Conservation (phyloP, 2,797 vertebrate genomes). For the Oryzias dopingdopingensis region DNA sequence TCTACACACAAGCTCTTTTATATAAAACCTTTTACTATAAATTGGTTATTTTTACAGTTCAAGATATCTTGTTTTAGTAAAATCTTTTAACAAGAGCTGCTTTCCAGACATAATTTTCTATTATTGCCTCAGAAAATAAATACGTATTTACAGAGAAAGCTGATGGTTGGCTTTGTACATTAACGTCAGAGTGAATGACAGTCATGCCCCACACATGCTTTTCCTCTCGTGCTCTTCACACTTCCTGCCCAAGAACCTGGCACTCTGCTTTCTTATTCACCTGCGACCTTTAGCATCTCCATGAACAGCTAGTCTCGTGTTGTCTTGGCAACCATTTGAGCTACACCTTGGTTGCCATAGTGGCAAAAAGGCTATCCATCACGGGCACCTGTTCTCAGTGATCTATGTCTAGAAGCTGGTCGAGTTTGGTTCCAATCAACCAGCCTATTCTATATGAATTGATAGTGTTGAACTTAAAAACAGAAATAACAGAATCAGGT, state of each 20-base stretch:
- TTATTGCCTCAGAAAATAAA: slow-evolving; percentile 4
- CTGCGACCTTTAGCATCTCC: slow-evolving; percentile 37
- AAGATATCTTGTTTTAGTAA: not conserved
- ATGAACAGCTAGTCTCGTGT: slow-evolving; percentile 47
- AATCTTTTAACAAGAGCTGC: not conserved
- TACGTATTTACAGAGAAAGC: not conserved
- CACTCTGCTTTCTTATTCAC: slow-evolving; percentile 37
- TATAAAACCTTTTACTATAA: not conserved
- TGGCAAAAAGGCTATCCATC: slow-evolving; percentile 44
- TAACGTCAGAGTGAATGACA: slow-evolving; percentile 7
- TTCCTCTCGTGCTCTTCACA: slow-evolving; percentile 4
- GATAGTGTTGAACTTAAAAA: too few relatives aligned
- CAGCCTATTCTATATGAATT: too few relatives aligned
- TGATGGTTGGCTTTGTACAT: not conserved
- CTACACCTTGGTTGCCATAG: slow-evolving; percentile 72
- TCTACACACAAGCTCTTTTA: not conserved
- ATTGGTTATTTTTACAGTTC: not conserved
- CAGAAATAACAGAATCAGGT: too few relatives aligned
- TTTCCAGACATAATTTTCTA: not conserved
- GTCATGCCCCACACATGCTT: slow-evolving; percentile 11
- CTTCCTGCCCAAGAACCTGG: slow-evolving; percentile 16
- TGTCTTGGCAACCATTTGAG: slow-evolving; percentile 61
- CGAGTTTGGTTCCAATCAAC: not conserved
- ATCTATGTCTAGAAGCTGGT: slow-evolving; percentile 31
- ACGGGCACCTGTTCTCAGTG: slow-evolving; percentile 39